Conservation (phyloP, 2,888 invertebrate species). For the Scelioninae gen. 2 region DNA sequence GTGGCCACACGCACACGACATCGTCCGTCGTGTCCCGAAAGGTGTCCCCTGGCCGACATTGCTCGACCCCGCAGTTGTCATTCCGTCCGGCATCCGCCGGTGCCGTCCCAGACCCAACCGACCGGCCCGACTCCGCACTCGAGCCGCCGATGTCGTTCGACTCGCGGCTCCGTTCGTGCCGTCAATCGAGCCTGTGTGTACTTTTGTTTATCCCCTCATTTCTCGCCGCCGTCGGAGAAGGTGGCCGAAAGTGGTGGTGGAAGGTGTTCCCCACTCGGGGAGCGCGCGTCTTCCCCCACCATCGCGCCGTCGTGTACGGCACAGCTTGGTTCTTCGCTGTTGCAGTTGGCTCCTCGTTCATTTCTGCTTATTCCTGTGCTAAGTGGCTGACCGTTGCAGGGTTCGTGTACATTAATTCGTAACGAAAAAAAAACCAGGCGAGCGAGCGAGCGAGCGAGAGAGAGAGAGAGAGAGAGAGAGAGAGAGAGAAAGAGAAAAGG, state of each 20-base stretch:
- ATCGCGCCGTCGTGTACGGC: conserved; percentile 32
- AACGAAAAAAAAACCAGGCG: too few relatives aligned
- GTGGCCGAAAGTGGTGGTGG: conserved; percentile 33
- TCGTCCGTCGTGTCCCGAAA: too few relatives aligned
- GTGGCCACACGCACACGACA: too few relatives aligned
- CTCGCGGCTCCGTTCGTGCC: conserved; percentile 2
- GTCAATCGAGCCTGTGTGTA: background rate
- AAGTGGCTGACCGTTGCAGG: conserved; percentile 9
- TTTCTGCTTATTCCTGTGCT: conserved; percentile 29
- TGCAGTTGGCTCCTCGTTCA: conserved; percentile 35
- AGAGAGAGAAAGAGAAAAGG: too few relatives aligned
- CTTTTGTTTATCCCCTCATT: background rate
- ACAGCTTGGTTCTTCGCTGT: conserved; percentile 32
- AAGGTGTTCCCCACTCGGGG: conserved; percentile 33
- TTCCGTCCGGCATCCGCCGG: too few relatives aligned
- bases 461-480: too few relatives aligned
- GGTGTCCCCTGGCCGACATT: too few relatives aligned
- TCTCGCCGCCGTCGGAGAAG: conserved; percentile 31
- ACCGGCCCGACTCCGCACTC: too few relatives aligned
- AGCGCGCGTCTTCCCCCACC: conserved; percentile 41
- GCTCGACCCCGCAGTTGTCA: too few relatives aligned
- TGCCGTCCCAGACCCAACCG: too few relatives aligned
- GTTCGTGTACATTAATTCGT: conserved; percentile 12
- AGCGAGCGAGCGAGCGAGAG: too few relatives aligned
- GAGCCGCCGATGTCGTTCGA: too few relatives aligned